Evolutionary conservation across 2,888 invertebrate species (phyloP).

Genomic region (Augiades crinisus): DNA sequence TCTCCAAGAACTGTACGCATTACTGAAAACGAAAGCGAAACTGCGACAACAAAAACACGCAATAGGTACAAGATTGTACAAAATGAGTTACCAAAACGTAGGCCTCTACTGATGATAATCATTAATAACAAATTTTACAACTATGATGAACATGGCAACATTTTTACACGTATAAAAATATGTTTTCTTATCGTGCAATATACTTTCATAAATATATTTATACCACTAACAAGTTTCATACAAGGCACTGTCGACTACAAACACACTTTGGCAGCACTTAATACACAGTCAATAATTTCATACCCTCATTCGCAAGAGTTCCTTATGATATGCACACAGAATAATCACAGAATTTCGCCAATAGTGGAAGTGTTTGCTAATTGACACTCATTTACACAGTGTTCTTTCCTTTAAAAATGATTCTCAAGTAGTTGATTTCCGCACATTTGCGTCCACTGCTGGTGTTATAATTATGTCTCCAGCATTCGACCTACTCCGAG

Average conservation of each 20-base stretch:
- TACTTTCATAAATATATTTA: conserved; percentile 74
- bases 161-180: conserved; percentile 79
- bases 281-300: conserved; percentile 52
- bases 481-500: conserved; percentile 87
- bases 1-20: conserved; percentile 51
- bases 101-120: conserved; percentile 28
- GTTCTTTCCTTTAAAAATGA: conserved; percentile 44
- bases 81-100: conserved; percentile 32
- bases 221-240: conserved; percentile 65
- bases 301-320: conserved; percentile 50
- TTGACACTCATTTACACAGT: conserved; percentile 67
- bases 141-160: conserved; percentile 79
- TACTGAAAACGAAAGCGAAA: conserved; percentile 30
- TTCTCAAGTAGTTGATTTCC: conserved; percentile 73
- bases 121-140: conserved; percentile 56
- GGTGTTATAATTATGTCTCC: conserved; percentile 89
- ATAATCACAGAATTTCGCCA: conserved; percentile 78
- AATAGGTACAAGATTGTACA: conserved; percentile 34
- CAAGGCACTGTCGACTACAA: conserved; percentile 82
- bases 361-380: conserved; percentile 73
- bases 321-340: conserved; percentile 54
- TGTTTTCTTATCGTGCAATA: conserved; percentile 70
- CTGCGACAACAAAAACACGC: conserved; percentile 25
- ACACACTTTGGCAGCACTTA: conserved; percentile 81
- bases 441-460: conserved; percentile 57